A percentile compares a stretch with the other conserved stretches of the same genome.
Evolutionary conservation across 2,797 vertebrate species (phyloP).

Genomic region (Sebastes iracundus): DNA sequence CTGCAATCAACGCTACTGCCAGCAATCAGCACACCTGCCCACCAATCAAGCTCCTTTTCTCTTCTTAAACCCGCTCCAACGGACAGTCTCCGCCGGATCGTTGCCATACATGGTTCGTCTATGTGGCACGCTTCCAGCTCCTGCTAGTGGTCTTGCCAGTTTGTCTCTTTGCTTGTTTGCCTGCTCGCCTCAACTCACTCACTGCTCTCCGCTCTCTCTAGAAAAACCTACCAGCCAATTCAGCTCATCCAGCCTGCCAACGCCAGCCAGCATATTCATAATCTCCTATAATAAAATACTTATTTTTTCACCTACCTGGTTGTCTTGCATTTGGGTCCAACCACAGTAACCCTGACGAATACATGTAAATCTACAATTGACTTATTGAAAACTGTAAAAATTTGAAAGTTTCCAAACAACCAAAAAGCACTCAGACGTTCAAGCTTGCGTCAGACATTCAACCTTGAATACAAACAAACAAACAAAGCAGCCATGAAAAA

Average conservation of each 20-base stretch:
- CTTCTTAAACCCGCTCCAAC: background rate
- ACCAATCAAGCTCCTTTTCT: background rate
- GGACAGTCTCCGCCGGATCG: background rate
- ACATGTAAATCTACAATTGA: background rate
- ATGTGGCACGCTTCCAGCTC: background rate
- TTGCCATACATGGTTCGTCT: background rate
- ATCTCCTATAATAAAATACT: background rate
- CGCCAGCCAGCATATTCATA: background rate
- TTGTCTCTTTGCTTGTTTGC: background rate
- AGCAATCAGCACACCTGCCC: background rate
- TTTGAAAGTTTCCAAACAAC: background rate
- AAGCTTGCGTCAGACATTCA: background rate
- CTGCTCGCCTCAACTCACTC: too few relatives aligned
- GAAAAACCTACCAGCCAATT: background rate
- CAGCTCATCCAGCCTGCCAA: background rate
- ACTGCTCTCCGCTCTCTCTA: too few relatives aligned
- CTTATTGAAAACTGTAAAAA: background rate
- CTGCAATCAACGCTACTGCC: background rate
- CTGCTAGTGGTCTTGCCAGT: background rate
- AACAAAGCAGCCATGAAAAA: conserved; percentile 10
- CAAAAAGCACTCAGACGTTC: background rate
- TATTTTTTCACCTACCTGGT: background rate
- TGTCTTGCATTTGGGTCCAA: background rate
- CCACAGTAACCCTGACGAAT: background rate
- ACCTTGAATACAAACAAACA: conserved; percentile 1